Evolutionary conservation across 2,113 vertebrate genomes (phyloP).

Genomic region (Physeter macrocephalus): DNA sequence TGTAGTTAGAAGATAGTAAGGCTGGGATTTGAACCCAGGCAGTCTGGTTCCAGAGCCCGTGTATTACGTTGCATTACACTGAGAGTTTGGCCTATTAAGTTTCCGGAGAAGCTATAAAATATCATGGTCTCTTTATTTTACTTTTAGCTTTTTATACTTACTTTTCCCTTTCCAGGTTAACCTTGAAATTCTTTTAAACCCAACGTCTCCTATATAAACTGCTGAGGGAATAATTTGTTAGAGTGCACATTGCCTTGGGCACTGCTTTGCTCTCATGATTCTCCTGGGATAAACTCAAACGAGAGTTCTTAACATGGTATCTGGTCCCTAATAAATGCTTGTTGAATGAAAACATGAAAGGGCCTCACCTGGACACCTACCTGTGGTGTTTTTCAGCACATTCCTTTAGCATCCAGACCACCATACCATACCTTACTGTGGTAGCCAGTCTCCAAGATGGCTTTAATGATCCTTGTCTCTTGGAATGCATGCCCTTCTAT

Average conservation of each 20-base stretch:
- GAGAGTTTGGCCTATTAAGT: neutral
- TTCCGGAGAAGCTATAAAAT: neutral
- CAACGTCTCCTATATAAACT: neutral
- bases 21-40: neutral
- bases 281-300: neutral
- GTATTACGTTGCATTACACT: neutral
- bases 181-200: neutral
- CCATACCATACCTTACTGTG: neutral
- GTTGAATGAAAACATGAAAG: neutral
- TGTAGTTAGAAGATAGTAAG: neutral
- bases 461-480: neutral
- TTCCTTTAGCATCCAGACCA: neutral
- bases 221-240: neutral
- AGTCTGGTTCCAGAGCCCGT: neutral
- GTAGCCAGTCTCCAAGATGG: neutral
- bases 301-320: neutral
- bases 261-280: neutral
- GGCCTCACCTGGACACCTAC: neutral
- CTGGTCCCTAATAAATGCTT: neutral
- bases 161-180: neutral
- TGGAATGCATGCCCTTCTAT: neutral
- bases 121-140: neutral
- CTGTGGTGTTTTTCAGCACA: neutral
- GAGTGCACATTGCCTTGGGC: neutral
- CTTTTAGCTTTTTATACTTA: neutral